phyloP scores from a whole-genome alignment of 2,888 invertebrate species.

The Drosophila paucipuncta region DNA sequence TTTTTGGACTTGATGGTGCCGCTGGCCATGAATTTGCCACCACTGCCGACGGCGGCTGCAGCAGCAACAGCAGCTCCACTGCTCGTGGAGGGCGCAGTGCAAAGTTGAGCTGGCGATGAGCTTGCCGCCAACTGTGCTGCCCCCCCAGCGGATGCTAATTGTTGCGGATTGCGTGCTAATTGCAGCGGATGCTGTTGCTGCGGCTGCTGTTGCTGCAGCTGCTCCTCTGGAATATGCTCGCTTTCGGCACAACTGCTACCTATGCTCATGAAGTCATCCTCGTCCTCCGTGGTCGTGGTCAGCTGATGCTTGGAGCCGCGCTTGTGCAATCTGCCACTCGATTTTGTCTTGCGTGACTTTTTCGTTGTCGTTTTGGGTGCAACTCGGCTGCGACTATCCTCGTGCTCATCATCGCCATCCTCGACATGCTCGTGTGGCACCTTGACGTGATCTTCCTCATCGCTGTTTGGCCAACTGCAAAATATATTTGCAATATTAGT shows the following conservation, averaged over 20 bases:
- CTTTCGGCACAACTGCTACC: conserved; percentile 69
- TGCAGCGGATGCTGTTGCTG: conserved; percentile 10
- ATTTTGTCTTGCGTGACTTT: conserved; percentile 56
- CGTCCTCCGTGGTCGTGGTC: conserved; percentile 42
- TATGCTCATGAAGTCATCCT: conserved; percentile 77
- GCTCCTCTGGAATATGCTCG: conserved; percentile 32
- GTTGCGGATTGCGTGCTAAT: neutral
- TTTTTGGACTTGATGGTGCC: conserved; percentile 68
- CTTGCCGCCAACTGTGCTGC: conserved; percentile 7
- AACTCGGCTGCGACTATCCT: conserved; percentile 61
- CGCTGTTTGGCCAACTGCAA: conserved; percentile 47
- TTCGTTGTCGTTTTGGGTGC: conserved; percentile 48
- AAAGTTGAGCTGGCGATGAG: conserved; percentile 28
- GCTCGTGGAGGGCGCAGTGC: conserved; percentile 64
- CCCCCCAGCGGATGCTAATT: neutral
- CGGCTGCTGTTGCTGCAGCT: conserved; percentile 13
- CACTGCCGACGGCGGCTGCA: neutral
- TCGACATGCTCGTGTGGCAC: conserved; percentile 29
- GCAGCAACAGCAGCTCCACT: conserved; percentile 40
- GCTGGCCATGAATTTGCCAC: conserved; percentile 38
- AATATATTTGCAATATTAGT: neutral
- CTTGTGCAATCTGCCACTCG: conserved; percentile 39
- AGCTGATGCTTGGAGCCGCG: conserved; percentile 43
- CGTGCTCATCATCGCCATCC: conserved; percentile 67
- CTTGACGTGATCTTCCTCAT: conserved; percentile 49